Conservation (phyloP, 30 jellyfish, hydroid and myxozoan species). For the Rhopilema esculentum region DNA sequence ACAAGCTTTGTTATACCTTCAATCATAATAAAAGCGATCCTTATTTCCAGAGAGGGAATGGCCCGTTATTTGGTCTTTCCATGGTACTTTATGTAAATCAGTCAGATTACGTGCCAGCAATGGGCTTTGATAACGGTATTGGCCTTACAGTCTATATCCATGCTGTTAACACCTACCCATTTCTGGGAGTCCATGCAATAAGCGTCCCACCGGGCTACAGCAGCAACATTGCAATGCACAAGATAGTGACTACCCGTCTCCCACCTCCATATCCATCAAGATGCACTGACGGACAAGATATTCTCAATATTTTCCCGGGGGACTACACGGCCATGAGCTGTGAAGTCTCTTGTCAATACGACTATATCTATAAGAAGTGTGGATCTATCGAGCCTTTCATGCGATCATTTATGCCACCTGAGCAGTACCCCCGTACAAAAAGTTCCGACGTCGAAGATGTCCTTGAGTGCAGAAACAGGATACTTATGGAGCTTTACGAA, state of each 20-base stretch:
- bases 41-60: constrained; percentile 64
- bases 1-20: constrained; percentile 59
- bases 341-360: constrained; percentile 68
- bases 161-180: constrained; percentile 62
- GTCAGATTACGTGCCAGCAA: constrained; percentile 63
- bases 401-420: constrained; percentile 69
- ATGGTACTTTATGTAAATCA: constrained; percentile 51
- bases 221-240: constrained; percentile 65
- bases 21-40: constrained; percentile 37
- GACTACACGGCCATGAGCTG: constrained; percentile 79
- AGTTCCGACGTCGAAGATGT: constrained; percentile 8
- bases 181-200: constrained; percentile 61
- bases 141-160: constrained; percentile 68
- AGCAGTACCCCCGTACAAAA: constrained; percentile 53
- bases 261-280: constrained; percentile 72
- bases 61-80: constrained; percentile 68
- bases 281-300: constrained; percentile 55
- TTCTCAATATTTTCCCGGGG: constrained; percentile 59
- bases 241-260: constrained; percentile 50
- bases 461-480: constrained; percentile 40
- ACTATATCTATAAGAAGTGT: constrained; percentile 58
- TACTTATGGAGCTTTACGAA: constrained; percentile 12
- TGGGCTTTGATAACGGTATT: constrained; percentile 58
- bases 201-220: constrained; percentile 67
- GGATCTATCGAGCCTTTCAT: constrained; percentile 66